phyloP scores from a whole-genome alignment of 2,797 vertebrate genomes.

The Crocidura indochinensis region DNA sequence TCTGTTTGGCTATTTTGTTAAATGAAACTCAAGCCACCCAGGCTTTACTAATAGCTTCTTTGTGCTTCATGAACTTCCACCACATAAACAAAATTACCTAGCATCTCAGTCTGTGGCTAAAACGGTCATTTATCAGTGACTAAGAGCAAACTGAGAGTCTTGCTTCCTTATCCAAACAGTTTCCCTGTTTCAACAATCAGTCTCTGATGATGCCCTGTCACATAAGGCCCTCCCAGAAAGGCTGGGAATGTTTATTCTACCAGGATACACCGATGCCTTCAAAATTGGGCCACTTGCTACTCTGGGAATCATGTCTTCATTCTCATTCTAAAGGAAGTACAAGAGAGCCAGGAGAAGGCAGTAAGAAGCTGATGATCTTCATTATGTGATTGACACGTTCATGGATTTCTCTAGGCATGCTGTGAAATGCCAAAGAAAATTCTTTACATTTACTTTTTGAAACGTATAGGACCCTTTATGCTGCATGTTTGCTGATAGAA shows the following conservation, averaged over 20 bases:
- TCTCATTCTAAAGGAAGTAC: not conserved
- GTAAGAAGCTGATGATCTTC: not conserved
- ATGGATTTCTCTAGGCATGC: constrained; percentile 7
- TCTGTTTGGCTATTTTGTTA: constrained; percentile 78
- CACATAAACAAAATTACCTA: constrained; percentile 75
- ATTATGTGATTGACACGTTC: not conserved
- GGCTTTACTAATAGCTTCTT: constrained; percentile 74
- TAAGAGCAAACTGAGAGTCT: not conserved
- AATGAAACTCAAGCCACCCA: constrained; percentile 69
- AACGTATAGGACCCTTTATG: not conserved
- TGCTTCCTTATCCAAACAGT: constrained; percentile 46
- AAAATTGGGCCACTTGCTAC: not conserved
- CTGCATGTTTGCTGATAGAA: not conserved
- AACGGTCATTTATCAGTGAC: constrained; percentile 57
- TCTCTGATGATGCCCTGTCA: not conserved
- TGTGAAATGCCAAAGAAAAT: constrained; percentile 45
- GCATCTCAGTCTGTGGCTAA: constrained; percentile 63
- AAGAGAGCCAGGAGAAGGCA: not conserved
- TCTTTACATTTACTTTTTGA: not conserved
- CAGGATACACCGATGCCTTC: not conserved
- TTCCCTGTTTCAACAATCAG: constrained; percentile 13
- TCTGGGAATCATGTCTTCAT: not conserved
- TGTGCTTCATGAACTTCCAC: constrained; percentile 70
- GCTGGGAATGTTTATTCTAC: constrained; percentile 44
- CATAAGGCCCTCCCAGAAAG: constrained; percentile 11